Conservation (phyloP, 2,888 invertebrate species). For the Netelia inedita region DNA sequence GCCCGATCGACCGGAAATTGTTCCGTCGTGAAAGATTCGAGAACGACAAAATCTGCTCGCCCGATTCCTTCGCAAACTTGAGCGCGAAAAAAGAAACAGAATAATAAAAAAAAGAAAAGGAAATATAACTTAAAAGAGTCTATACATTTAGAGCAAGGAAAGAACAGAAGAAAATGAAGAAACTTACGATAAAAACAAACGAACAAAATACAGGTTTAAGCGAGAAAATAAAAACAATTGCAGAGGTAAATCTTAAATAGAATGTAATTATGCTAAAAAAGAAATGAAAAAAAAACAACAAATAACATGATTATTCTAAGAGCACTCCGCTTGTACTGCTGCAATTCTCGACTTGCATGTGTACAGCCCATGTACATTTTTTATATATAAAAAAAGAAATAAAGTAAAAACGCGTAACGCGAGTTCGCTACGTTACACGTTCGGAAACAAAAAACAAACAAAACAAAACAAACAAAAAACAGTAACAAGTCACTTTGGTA, state of each 20-base stretch:
- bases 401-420: slow-evolving; percentile 69
- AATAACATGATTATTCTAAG: slow-evolving; percentile 80
- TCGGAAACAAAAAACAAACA: slow-evolving; percentile 47
- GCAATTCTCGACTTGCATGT: slow-evolving; percentile 83
- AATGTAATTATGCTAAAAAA: slow-evolving; percentile 75
- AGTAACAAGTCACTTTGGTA: slow-evolving; percentile 12
- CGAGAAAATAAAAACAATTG: slow-evolving; percentile 72
- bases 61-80: slow-evolving; percentile 74
- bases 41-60: slow-evolving; percentile 31
- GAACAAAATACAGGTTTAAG: slow-evolving; percentile 76
- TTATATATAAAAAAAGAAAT: slow-evolving; percentile 80
- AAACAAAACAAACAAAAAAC: slow-evolving; percentile 22
- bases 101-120: slow-evolving; percentile 57
- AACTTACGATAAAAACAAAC: slow-evolving; percentile 73
- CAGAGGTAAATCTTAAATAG: slow-evolving; percentile 78
- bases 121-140: slow-evolving; percentile 74
- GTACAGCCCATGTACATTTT: slow-evolving; percentile 83
- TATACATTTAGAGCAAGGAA: slow-evolving; percentile 71
- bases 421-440: slow-evolving; percentile 60
- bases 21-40: slow-evolving; percentile 12
- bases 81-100: slow-evolving; percentile 64
- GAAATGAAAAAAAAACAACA: slow-evolving; percentile 56
- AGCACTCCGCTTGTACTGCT: slow-evolving; percentile 83
- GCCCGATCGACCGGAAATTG: slow-evolving; percentile 4
- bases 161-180: slow-evolving; percentile 48